A percentile compares a stretch with the other conserved stretches of the same genome.
These are phyloP conservation scores for Orgyia antiqua DNA, from an alignment of 2,888 invertebrate genomes.

Conservation along the genomic window DNA sequence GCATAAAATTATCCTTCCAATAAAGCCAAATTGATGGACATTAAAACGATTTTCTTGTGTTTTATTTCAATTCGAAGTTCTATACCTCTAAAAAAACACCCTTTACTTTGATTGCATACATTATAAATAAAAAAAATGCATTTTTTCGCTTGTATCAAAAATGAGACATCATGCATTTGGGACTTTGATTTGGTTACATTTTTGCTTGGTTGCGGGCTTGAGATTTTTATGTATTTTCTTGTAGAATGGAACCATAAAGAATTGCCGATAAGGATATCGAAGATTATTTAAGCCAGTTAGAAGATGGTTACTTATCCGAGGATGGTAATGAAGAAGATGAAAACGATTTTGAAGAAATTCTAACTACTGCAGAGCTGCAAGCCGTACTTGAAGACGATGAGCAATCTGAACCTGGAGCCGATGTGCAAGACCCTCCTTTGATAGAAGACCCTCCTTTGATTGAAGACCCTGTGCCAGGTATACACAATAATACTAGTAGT, in stretches of 20 bases:
- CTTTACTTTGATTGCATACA: too few species aligned
- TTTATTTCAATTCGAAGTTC: too few species aligned
- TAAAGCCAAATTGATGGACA: too few species aligned
- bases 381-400: slow-evolving; percentile 10
- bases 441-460: slow-evolving; percentile 8
- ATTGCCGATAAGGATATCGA: slow-evolving; percentile 15
- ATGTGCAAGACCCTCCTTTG: slow-evolving; percentile 6
- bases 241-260: slow-evolving; percentile 17
- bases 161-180: slow-evolving; percentile 14
- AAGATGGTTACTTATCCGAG: slow-evolving; percentile 15
- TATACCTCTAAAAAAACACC: too few species aligned
- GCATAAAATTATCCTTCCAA: too few species aligned
- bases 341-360: slow-evolving; percentile 11
- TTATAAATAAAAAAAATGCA: too few species aligned
- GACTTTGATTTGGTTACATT: slow-evolving; percentile 11
- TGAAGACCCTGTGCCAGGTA: slow-evolving; percentile 10
- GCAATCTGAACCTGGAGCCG: slow-evolving; percentile 10
- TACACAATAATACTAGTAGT: slow-evolving; percentile 10
- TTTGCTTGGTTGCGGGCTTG: slow-evolving; percentile 10
- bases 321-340: slow-evolving; percentile 11
- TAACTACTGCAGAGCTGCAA: slow-evolving; percentile 6
- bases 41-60: too few species aligned
- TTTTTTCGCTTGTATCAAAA: slow-evolving; percentile 11
- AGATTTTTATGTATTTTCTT: slow-evolving; percentile 13
- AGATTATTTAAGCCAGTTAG: slow-evolving; percentile 15